Evolutionary conservation across 1,140 invertebrate species (phyloP).

Genomic region (Ridgeia piscesae): DNA sequence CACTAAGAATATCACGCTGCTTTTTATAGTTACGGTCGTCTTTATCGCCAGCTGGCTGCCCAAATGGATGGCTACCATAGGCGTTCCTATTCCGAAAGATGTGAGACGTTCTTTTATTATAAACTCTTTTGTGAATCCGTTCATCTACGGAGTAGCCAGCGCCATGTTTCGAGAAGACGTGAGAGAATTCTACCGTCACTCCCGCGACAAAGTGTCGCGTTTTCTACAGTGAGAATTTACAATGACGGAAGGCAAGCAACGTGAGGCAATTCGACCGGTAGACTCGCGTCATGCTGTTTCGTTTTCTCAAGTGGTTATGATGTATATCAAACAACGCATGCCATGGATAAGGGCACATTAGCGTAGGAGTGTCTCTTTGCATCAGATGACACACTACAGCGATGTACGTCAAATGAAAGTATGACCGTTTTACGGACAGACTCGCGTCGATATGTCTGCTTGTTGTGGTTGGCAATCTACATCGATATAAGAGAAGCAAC

Average conservation of each 20-base stretch:
- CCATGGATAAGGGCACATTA: too few species aligned
- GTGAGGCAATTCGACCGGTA: too few species aligned
- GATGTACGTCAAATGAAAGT: too few species aligned
- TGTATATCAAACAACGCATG: too few species aligned
- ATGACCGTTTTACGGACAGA: too few species aligned
- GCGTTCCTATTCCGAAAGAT: not conserved
- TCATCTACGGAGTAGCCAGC: not conserved
- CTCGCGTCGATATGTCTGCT: not conserved
- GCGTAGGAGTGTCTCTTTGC: too few species aligned
- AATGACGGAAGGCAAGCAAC: too few species aligned
- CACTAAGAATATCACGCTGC: conserved; percentile 16
- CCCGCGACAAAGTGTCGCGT: not conserved
- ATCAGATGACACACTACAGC: too few species aligned
- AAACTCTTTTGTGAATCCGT: not conserved
- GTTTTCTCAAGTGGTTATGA: too few species aligned
- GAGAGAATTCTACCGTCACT: not conserved
- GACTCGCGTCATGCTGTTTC: too few species aligned
- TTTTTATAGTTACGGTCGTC: not conserved
- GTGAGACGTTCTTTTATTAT: not conserved
- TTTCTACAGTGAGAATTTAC: too few species aligned
- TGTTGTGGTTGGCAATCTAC: not conserved
- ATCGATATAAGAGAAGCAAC: not conserved
- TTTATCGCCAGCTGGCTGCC: conserved; percentile 35
- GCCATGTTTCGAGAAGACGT: not conserved
- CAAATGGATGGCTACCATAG: conserved; percentile 21